Base-by-base conservation (phyloP, 2,113 vertebrate species). In the Ploceus nigricollis region DNA sequence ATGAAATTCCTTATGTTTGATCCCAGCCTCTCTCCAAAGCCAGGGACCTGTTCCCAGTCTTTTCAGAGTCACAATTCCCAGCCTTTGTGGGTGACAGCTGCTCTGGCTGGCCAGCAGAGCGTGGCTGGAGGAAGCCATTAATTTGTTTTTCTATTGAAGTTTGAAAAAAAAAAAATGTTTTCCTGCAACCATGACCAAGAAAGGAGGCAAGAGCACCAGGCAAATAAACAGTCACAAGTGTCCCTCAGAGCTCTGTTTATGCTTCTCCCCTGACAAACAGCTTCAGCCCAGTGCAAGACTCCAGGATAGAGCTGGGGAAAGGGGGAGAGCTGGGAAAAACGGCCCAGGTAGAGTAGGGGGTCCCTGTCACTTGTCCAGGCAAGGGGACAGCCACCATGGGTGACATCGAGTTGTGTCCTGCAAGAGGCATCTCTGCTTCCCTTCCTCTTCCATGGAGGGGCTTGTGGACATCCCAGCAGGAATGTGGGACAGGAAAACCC, bases 191-290 rank as follows among this genome's bases (percentile, higher is more conserved):
- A 90, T 91, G 78, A 93, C 93, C 81, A 93, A 94, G 80, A 92
- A 91, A 93, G 90, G 90, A 87, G 63, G 40, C 61, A 81, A 50
- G 16, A 89, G 85, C 70, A 24, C 7, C 65, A 75, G 58, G 86
- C 73, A 96, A 93, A 94, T 94, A 95, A 96, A 95, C 86, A 96
- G 45, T 91, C 37, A 24, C 13, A 10, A 83, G 79, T 35, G 84
- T 53, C 70, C 70, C 83, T 93, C 71, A n/a, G 69, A 81, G 54
- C 86, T 44, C 64, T 91, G 82, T 95, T 96, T 96, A 96, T 82
- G 33, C 50, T 95, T 89, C 11, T 0, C 30, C 87, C 57, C 50
- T 81, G 47, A 60, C 47, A 92, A 94, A 31, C 57, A 75, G 54
- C 60, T 48, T 64, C 37, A 64, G 0, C 0, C 20, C 58, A 83